Evolutionary conservation across 53 echinoderm and acorn worm species (phyloP), one percentile per base, ranked within the genome.

Genomic region (Holothuria scabra): DNA sequence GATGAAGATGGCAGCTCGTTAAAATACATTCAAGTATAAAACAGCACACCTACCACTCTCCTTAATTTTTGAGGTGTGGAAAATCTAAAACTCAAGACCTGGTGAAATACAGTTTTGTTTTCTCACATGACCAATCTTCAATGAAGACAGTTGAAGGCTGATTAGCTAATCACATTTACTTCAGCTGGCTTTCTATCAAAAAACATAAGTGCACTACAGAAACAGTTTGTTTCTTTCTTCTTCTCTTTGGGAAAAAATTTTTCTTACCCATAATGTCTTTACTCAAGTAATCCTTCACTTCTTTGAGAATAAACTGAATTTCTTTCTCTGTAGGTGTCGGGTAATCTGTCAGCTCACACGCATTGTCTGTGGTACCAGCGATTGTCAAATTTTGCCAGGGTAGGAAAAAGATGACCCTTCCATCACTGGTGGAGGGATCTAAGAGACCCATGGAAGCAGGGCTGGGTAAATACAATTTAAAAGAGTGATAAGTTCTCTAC

Each of bases 321-420:
- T 97, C 97, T 11, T 94, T 87, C 85, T 97, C 97, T 14, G 94
- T 90, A 1, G 97, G 97, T 5, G 90, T 86, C 10, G 97, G 97
- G 37, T 71, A 72, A 66, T 94, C 90, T 20, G 91, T 90, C 31
- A 97, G 65, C 46, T 94, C 80, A 78, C 97, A 97, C 7, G 94
- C 84, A 62, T 82, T 88, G 85, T 97, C 97, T 2, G 97, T 97
- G 25, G 97, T 97, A 9, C 97, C 97, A 8, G 97, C 97, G 0
- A 97, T 74, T 2, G 97, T 97, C 13, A 88, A 79, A 33, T 94
- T 92, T 84, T 92, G 81, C 97, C 99, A 99, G 1, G 99, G 99
- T 18, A 99, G 91, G 86, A 99, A 99, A 91, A 95, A 99, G 58
- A 99, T 99, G 34, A 99, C 86, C 69, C 99, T 90, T 1, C 99